Evolutionary conservation across 2,113 vertebrate genomes (phyloP).

Genomic region (Brachirus orientalis): DNA sequence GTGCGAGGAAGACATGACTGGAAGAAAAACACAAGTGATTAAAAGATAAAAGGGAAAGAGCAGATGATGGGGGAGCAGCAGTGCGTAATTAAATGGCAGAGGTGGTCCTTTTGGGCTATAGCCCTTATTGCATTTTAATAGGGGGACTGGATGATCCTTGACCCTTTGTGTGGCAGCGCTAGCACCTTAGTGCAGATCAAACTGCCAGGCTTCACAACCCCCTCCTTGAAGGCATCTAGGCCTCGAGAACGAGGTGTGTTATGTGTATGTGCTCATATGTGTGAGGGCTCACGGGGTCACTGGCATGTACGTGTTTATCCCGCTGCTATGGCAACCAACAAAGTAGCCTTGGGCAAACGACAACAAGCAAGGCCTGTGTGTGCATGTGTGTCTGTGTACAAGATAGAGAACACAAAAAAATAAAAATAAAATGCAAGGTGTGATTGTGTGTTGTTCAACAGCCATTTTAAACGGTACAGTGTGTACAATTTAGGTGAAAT

Average conservation of each 20-base stretch:
- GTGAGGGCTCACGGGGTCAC: constrained; percentile 50
- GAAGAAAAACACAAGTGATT: constrained; percentile 68
- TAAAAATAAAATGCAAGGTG: neutral
- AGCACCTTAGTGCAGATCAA: constrained; percentile 64
- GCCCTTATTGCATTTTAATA: constrained; percentile 75
- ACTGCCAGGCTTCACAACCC: constrained; percentile 38
- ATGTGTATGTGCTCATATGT: constrained; percentile 31
- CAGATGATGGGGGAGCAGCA: constrained; percentile 51
- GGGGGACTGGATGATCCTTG: constrained; percentile 60
- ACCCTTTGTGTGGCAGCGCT: constrained; percentile 45
- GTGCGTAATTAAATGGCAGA: constrained; percentile 64
- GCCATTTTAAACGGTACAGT: no score
- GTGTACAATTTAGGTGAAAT: no score
- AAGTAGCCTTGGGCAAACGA: constrained; percentile 71
- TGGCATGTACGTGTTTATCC: constrained; percentile 64
- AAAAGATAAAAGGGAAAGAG: constrained; percentile 66
- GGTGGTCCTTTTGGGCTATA: constrained; percentile 46
- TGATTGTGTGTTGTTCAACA: no score
- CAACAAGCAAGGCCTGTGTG: constrained; percentile 39
- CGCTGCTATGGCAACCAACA: constrained; percentile 68
- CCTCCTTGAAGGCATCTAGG: constrained; percentile 36
- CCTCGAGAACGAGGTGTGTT: constrained; percentile 50
- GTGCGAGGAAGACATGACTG: constrained; percentile 37
- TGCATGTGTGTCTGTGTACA: neutral
- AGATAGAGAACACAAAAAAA: constrained; percentile 12